Evolutionary conservation across 2,797 vertebrate genomes (phyloP), one percentile per base, ranked within the genome.

Genomic region (Amblyopsis hoosieri): DNA sequence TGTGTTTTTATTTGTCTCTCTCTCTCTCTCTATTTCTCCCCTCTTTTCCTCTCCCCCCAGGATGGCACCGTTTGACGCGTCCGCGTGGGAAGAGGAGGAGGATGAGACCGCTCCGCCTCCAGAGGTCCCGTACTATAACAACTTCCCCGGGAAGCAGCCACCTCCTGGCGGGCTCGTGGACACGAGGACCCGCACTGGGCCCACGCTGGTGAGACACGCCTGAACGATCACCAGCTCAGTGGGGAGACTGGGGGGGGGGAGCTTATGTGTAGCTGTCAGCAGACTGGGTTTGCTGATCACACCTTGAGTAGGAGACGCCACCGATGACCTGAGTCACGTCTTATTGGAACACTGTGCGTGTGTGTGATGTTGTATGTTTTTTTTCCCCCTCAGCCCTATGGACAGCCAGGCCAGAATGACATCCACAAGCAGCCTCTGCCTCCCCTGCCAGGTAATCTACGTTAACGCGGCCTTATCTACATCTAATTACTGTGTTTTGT

Each of bases 21-120:
- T 48, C 6, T 46, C n/a, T 45, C 9, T 60, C 14, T 14, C 6
- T 55, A n/a, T 52, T 14, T 6, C 42, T 33, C 0, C 1, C 13
- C 15, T 29, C 23, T 29, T 29, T 29, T 29, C 46, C 19, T 64
- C 60, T 5, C 19, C 19, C 9, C 61, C 3, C 76, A 99, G 97
- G 85, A 99, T 99, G 97, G 95, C 97, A 19, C 97, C 96, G 0
- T 98, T 98, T 12, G 97, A 98, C 46, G 95, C 95, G 69, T 99
- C 97, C 1, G 97, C 96, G 0, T 99, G 97, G 97, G 97, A 99
- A 62, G 97, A 99, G 80, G 97, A 99, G 70, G 97, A 99, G 10
- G 94, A 94, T 1, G 97, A 98, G 62, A 89, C 94, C n/a, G 85
- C 87, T 61, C 94, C 94, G 9, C 87, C 93, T 9, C 82, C 93